Conservation (phyloP, 2,113 vertebrate species). For the Ceyx melanurus region DNA sequence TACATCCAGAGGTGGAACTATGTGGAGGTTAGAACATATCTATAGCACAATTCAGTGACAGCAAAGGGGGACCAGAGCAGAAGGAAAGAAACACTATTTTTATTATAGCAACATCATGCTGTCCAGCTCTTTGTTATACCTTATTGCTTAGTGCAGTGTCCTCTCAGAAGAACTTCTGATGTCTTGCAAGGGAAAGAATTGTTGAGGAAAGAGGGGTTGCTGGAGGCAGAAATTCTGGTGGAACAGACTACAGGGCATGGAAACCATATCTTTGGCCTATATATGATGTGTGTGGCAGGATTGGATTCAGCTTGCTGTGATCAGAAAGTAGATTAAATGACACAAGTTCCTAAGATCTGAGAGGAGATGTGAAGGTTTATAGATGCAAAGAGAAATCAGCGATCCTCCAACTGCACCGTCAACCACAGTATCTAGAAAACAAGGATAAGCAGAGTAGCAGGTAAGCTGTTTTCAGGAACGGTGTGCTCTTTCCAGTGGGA, state of each 20-base stretch:
- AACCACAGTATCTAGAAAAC: neutral
- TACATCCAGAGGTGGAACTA: neutral
- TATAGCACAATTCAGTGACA: neutral
- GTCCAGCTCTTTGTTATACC: neutral
- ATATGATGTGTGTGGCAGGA: neutral
- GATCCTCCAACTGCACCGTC: neutral
- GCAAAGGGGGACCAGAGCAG: neutral
- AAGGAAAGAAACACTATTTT: neutral
- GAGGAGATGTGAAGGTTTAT: neutral
- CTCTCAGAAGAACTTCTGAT: neutral
- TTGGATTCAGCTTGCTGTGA: neutral
- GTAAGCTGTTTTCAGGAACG: neutral
- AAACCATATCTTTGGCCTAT: neutral
- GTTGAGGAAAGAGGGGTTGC: neutral
- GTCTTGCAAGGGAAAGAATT: neutral
- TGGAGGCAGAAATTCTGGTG: neutral
- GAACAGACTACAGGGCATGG: neutral
- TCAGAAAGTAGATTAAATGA: neutral
- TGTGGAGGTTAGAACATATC: neutral
- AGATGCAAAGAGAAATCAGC: neutral
- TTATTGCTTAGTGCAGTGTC: neutral
- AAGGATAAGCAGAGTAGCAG: neutral
- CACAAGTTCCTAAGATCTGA: neutral
- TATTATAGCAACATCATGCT: neutral
- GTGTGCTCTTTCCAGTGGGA: neutral